Conservation (phyloP, 2,888 invertebrate species). For the Leptopilina myrica region DNA sequence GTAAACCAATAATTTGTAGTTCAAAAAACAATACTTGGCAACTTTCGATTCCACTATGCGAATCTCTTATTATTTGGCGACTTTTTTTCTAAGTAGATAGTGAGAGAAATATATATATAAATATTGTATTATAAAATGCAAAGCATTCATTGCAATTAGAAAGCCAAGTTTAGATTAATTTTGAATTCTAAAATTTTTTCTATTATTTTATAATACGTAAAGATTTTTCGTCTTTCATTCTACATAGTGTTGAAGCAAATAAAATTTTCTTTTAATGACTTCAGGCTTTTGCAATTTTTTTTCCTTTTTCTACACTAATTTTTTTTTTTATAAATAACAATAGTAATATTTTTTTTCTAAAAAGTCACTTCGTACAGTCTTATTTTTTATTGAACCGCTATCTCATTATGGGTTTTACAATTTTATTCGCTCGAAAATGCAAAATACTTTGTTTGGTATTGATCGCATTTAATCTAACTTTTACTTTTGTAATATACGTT, state of each 20-base stretch:
- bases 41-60: not conserved
- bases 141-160: constrained; percentile 2
- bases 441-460: not conserved
- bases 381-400: constrained; percentile 25
- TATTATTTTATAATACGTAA: not conserved
- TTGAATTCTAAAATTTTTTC: constrained; percentile 1
- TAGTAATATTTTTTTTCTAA: constrained; percentile 20
- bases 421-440: constrained; percentile 2
- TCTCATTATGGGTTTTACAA: not conserved
- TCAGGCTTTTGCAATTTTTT: not conserved
- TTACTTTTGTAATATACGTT: not conserved
- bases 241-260: constrained; percentile 4
- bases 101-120: constrained; percentile 10
- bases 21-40: not conserved
- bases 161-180: not conserved
- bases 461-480: not conserved
- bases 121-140: not conserved
- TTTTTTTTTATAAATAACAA: constrained; percentile 12
- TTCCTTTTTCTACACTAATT: constrained; percentile 8
- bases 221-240: not conserved
- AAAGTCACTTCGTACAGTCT: constrained; percentile 31
- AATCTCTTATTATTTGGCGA: not conserved
- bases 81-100: not conserved
- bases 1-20: not conserved
- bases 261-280: not conserved